These are phyloP conservation scores for Pomacea maculata DNA, from an alignment of 1,140 invertebrate genomes.

Conservation along the genomic window DNA sequence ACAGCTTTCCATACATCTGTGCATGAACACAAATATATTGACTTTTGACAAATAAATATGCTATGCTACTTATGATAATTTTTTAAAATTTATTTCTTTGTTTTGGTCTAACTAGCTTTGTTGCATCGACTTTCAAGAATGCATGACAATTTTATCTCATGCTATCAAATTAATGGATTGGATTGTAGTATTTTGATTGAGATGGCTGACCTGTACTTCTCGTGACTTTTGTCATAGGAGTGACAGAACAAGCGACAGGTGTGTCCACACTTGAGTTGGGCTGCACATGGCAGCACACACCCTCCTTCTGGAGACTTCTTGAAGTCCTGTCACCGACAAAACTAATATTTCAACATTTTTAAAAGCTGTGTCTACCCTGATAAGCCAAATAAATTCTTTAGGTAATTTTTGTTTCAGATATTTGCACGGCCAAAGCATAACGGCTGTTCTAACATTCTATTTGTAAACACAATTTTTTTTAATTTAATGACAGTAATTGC, in stretches of 20 bases:
- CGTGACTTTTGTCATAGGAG: constrained; percentile 9
- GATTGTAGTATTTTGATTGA: not conserved
- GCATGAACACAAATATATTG: not conserved
- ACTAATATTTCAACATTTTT: not conserved
- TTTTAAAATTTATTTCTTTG: not conserved
- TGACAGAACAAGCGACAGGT: constrained; percentile 17
- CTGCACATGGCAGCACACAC: constrained; percentile 2
- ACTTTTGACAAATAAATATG: not conserved
- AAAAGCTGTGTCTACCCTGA: no score
- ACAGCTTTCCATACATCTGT: constrained; percentile 4
- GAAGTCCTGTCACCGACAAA: not conserved
- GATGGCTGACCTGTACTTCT: not conserved
- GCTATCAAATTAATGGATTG: not conserved
- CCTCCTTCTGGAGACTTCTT: constrained; percentile 6
- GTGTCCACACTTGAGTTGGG: constrained; percentile 14
- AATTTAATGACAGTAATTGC: no score
- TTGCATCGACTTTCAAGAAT: no score
- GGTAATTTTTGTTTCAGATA: not conserved
- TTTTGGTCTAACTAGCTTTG: not conserved
- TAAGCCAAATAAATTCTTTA: not conserved
- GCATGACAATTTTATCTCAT: not conserved
- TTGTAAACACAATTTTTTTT: no score
- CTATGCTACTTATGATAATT: not conserved
- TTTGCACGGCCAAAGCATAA: not conserved
- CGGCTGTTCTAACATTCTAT: not conserved